Conservation (phyloP, 2,797 vertebrate species). For the Eospalax fontanierii region DNA sequence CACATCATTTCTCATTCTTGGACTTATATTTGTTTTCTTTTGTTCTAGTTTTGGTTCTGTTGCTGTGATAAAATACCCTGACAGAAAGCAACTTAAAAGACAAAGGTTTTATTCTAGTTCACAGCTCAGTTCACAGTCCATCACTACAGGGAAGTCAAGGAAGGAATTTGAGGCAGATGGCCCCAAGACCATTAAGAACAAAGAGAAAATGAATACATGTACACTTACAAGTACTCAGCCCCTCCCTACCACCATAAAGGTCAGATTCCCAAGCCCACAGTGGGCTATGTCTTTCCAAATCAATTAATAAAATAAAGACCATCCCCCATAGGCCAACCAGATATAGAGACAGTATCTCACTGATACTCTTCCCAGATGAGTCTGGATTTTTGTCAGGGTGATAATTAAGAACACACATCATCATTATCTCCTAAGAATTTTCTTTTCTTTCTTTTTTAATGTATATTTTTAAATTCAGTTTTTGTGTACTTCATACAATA, state of each 20-base stretch:
- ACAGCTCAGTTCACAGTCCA: too few species aligned
- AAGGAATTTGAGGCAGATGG: too few species aligned
- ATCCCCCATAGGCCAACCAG: too few species aligned
- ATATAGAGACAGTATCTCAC: not conserved
- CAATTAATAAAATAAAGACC: not conserved
- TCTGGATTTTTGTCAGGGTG: too few species aligned
- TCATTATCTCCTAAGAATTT: not conserved
- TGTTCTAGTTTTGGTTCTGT: not conserved
- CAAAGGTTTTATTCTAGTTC: not conserved
- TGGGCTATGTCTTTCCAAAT: not conserved
- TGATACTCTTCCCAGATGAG: not conserved
- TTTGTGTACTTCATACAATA: too few species aligned
- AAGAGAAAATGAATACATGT: not conserved
- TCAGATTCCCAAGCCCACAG: too few species aligned
- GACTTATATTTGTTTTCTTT: not conserved
- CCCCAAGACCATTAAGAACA: too few species aligned
- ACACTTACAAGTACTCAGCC: not conserved
- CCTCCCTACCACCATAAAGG: not conserved
- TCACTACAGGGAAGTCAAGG: not conserved
- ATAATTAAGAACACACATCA: too few species aligned
- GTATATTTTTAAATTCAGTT: too few species aligned
- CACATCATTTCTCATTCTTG: not conserved
- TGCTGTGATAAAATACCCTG: not conserved
- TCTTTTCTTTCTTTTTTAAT: too few species aligned
- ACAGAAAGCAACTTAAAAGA: not conserved